Base-by-base conservation (phyloP, 1,140 invertebrate species). In the Apis laboriosa region DNA sequence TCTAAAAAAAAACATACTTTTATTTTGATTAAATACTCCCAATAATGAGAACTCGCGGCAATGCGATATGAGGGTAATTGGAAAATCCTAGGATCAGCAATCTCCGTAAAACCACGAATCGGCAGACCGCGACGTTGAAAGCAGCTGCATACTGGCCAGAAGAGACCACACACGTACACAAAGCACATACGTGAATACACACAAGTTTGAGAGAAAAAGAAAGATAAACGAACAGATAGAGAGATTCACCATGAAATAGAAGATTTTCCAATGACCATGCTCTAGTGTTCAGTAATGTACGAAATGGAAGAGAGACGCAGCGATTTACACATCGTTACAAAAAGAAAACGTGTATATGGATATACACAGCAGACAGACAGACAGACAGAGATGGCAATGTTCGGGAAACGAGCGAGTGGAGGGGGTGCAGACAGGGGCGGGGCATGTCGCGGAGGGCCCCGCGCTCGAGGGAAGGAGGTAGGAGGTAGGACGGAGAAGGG, bases 401-500 rank as follows among this genome's bases (percentile, higher is more conserved):
- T 75, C 77, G 72, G 70, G 78, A 83, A 77, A 77, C 67, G 74
- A 60, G 72, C 70, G 70, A 76, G 70, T 85, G 80, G 84, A 72
- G 84, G 73, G 74, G 53, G 77, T 76, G 80, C 90, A 92, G 90
- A 92, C 90, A 90, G 91, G 88, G 90, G 91, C 89, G 92, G 90
- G 90, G 90, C 89, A 91, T 87, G 77, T 84, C 84, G 86, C 82
- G 87, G 88, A 89, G 88, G 89, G 90, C 86, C 89, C 88, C 83
- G 86, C 86, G 77, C 58, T 86, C 80, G 87, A 84, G 53, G 78
- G 64, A 85, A 75, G 72, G 84, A 66, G 70, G 76, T 19, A 67
- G 70, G 71, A 77, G 75, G 64, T n/a, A 81, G 84, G 67, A 84
- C 76, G 67, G 79, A 73, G 84, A 84, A 88, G 92, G 89, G 92